Base-by-base conservation (phyloP, 35 echinoderm and acorn worm species). In the Nesometra sesokonis region DNA sequence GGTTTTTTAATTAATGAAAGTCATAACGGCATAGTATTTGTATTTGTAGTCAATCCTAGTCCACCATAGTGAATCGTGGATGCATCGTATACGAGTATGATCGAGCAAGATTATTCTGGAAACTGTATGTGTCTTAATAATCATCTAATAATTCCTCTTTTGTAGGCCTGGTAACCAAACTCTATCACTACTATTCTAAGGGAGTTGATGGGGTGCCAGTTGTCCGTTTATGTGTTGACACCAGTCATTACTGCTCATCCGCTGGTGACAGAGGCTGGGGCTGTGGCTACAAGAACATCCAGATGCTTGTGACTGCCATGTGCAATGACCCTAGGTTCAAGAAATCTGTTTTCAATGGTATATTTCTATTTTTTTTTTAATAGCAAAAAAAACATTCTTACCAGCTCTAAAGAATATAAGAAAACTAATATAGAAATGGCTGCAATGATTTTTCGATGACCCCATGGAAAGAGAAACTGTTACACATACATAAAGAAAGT, bases 201-300 rank as follows among this genome's bases (percentile, higher is more conserved):
- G 83, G 86, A 30, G 79, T 83, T 29, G 82, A 77, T 38, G 80
- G 86, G 8, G 46, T 92, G 8, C 77, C 46, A 30, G 82, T 80
- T 84, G 96, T 83, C 30, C 78, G 87, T 32, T 77, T 99, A 9
- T 88, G 87, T 34, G 76, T 31, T 30, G 82, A 90, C 23, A 87
- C 90, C 27, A 93, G 94, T 46, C 93, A 94, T 37, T 99, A 90
- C 82, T 82, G 77, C 15, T 91, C 92, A 1, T 84, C 92, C 0
- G 43, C 39, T 32, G 96, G 96, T 30, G 93, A 93, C 36, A 78
- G 46, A 32, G 96, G 96, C 0, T 99, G 96, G 96, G 96, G 96
- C 13, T 99, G 96, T 37, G 96, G 96, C 34, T 99, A 99, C 35
- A 90, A 90, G 31, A 99, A 99, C 87, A 35, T 99, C 67, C 96